These are phyloP conservation scores for Protaetia brevitarsis DNA, from an alignment of 1,140 invertebrate species.

Conservation along the genomic window DNA sequence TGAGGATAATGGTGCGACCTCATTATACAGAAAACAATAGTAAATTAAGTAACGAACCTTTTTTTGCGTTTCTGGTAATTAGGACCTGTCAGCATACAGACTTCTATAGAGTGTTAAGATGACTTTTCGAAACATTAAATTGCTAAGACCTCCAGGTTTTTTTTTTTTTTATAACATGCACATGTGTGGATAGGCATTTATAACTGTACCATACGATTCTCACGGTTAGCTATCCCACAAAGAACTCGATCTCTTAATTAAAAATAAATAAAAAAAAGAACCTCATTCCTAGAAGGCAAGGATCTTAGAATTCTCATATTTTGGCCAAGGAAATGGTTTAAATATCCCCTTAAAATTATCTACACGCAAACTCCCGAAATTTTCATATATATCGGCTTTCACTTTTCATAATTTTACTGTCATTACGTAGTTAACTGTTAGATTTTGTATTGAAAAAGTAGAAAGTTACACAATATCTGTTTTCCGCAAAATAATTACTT, in stretches of 20 bases:
- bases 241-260: not conserved
- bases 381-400: not conserved
- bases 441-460: not conserved
- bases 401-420: slow-evolving; percentile 15
- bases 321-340: too few species aligned
- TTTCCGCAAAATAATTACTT: not conserved
- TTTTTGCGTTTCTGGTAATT: not conserved
- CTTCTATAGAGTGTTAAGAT: too few species aligned
- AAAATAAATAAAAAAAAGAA: not conserved
- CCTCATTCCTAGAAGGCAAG: not conserved
- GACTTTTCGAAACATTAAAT: not conserved
- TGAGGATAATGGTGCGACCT: not conserved
- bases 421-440: slow-evolving; percentile 9
- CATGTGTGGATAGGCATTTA: too few species aligned
- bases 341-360: not conserved
- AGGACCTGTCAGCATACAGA: not conserved
- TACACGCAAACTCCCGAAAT: slow-evolving; percentile 1
- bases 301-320: not conserved
- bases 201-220: not conserved
- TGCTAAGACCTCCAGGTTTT: not conserved
- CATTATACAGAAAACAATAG: not conserved
- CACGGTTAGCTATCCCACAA: not conserved
- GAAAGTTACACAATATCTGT: slow-evolving; percentile 2
- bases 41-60: not conserved
- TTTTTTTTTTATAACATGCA: too few species aligned